Conservation (phyloP, 1,140 invertebrate genomes). For the Drosophila watanabei region DNA sequence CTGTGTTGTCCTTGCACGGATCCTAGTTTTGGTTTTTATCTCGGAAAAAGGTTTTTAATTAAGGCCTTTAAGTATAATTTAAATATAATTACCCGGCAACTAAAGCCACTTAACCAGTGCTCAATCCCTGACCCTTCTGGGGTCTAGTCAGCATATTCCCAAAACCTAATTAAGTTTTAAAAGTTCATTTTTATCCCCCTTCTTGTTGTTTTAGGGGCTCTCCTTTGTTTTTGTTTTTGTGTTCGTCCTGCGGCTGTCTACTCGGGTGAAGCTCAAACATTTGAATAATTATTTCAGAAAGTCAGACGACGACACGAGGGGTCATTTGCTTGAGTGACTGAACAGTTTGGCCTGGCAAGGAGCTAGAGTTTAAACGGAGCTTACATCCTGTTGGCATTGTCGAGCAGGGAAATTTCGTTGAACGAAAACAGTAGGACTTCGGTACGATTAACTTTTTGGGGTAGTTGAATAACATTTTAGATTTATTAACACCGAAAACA, state of each 20-base stretch:
- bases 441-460: neutral
- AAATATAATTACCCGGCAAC: conserved; percentile 18
- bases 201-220: conserved; percentile 33
- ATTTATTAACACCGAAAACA: too few species aligned
- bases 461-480: too few species aligned
- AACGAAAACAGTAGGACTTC: neutral
- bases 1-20: neutral
- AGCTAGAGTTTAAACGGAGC: conserved; percentile 6
- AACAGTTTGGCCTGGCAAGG: conserved; percentile 6
- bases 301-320: neutral
- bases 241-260: conserved; percentile 11
- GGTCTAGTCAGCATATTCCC: conserved; percentile 21
- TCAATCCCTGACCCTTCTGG: neutral
- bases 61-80: conserved; percentile 25
- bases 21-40: conserved; percentile 9
- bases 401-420: neutral
- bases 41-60: conserved; percentile 20
- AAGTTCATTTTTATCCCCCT: conserved; percentile 6
- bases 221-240: conserved; percentile 7
- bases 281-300: conserved; percentile 44
- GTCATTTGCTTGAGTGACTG: conserved; percentile 8
- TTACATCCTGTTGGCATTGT: conserved; percentile 15
- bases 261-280: conserved; percentile 1
- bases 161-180: conserved; percentile 46
- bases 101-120: conserved; percentile 23